These are phyloP conservation scores for Sebastes matsubarae DNA, from an alignment of 2,797 vertebrate species.

Conservation along the genomic window DNA sequence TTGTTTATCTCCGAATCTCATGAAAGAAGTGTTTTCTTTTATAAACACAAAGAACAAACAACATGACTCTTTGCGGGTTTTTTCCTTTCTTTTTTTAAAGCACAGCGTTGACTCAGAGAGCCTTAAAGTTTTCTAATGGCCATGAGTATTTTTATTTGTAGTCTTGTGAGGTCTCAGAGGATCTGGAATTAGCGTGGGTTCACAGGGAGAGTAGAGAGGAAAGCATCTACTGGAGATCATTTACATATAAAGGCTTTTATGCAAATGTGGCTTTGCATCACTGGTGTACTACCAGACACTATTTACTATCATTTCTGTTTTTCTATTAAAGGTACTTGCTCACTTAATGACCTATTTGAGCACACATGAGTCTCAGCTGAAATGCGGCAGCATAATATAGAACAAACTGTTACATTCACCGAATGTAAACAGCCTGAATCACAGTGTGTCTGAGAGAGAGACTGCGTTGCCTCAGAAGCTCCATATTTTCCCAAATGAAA, in stretches of 20 bases:
- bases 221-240: constrained; percentile 25
- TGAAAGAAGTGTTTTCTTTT: constrained; percentile 58
- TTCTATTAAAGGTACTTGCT: constrained; percentile 20
- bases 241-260: constrained; percentile 63
- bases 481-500: background rate
- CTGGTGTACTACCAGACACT: constrained; percentile 6
- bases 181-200: constrained; percentile 45
- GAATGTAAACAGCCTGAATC: background rate
- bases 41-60: constrained; percentile 55
- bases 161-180: constrained; percentile 54
- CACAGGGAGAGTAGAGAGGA: constrained; percentile 22
- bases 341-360: constrained; percentile 10
- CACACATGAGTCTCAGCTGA: background rate
- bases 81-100: background rate
- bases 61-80: background rate
- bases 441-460: background rate
- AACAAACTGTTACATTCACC: background rate
- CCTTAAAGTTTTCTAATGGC: constrained; percentile 37
- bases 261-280: constrained; percentile 44
- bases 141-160: constrained; percentile 43
- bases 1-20: constrained; percentile 66
- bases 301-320: constrained; percentile 25
- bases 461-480: background rate
- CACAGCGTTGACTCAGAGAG: background rate
- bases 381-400: background rate